Conservation (phyloP, 2,888 invertebrate genomes). For the Eudemis profundana region DNA sequence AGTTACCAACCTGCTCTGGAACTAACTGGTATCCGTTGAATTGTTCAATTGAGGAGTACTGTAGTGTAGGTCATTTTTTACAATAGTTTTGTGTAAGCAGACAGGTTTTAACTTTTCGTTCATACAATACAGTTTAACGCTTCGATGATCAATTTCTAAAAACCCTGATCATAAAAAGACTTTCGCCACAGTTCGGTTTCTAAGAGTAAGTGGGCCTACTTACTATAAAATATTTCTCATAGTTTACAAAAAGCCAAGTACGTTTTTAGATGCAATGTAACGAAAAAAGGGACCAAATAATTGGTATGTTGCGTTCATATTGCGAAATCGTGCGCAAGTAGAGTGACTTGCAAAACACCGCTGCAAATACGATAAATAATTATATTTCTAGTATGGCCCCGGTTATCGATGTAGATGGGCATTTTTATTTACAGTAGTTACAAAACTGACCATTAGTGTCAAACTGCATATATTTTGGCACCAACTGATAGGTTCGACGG, state of each 20-base stretch:
- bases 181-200: conserved; percentile 33
- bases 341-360: too few relatives aligned
- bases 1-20: not conserved
- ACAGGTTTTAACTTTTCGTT: not conserved
- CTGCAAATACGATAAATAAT: too few relatives aligned
- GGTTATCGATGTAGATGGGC: too few relatives aligned
- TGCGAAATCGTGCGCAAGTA: too few relatives aligned
- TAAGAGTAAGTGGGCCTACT: conserved; percentile 11
- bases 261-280: not conserved
- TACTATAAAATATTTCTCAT: conserved; percentile 15
- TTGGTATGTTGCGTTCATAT: too few relatives aligned
- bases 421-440: too few relatives aligned
- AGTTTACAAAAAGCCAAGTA: not conserved
- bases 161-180: conserved; percentile 23
- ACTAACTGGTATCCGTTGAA: not conserved
- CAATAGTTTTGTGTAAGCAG: conserved; percentile 7
- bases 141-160: conserved; percentile 47
- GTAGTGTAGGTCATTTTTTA: conserved; percentile 4
- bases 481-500: too few relatives aligned
- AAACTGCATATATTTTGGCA: too few relatives aligned
- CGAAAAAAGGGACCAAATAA: not conserved
- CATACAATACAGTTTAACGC: conserved; percentile 51
- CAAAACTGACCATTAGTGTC: too few relatives aligned
- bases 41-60: conserved; percentile 1
- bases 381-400: too few relatives aligned